Percentiles rank a stretch among this genome's conserved stretches.
Conservation (phyloP, 2,888 invertebrate species). For the Busseola fusca region DNA sequence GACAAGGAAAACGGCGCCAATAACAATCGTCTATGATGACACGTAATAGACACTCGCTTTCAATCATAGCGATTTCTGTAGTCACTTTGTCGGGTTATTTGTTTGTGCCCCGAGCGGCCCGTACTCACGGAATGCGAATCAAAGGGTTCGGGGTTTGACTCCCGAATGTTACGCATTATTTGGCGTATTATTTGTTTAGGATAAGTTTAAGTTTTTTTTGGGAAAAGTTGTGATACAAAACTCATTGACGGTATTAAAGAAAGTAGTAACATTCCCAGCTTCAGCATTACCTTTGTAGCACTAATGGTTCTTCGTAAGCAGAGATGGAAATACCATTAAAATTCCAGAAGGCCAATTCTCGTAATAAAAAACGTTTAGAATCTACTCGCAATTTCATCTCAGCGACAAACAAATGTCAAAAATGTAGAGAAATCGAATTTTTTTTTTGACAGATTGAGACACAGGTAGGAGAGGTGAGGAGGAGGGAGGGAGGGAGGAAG, state of each 20-base stretch:
- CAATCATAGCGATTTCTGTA: slow-evolving; percentile 71
- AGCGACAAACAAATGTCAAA: neutral
- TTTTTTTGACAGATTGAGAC: too few species aligned
- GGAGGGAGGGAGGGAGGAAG: too few species aligned
- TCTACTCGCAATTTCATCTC: neutral
- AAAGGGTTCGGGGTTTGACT: slow-evolving; percentile 61
- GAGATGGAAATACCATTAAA: too few species aligned
- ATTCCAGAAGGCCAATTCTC: neutral
- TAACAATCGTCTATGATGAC: slow-evolving; percentile 20
- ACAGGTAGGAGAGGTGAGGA: too few species aligned
- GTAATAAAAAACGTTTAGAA: neutral
- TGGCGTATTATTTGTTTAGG: slow-evolving; percentile 39
- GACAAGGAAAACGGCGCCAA: too few species aligned
- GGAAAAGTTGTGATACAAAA: neutral
- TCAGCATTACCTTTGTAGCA: neutral
- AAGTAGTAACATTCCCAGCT: too few species aligned
- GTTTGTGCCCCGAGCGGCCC: slow-evolving; percentile 75
- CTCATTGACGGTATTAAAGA: neutral
- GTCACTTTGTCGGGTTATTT: slow-evolving; percentile 74
- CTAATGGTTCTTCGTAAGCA: neutral
- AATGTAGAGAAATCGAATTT: too few species aligned
- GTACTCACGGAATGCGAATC: slow-evolving; percentile 68
- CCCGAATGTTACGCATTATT: slow-evolving; percentile 44
- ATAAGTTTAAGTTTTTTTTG: slow-evolving; percentile 20
- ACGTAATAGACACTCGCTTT: slow-evolving; percentile 60